These are phyloP conservation scores for Tipula lateralis DNA, from an alignment of 2,888 invertebrate species.

Conservation along the genomic window DNA sequence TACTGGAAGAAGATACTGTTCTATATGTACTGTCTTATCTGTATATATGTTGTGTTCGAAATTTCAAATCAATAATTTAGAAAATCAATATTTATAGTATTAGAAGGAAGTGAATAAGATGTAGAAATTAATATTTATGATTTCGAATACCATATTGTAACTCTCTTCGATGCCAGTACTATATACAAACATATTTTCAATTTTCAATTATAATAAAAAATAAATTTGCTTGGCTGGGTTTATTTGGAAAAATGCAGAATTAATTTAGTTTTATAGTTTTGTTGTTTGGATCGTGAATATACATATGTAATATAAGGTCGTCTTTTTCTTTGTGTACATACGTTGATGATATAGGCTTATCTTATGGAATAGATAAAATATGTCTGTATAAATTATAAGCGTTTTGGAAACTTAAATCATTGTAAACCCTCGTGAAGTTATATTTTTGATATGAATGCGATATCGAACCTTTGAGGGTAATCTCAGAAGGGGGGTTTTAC, in stretches of 20 bases:
- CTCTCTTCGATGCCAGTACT: neutral
- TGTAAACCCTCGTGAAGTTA: no score
- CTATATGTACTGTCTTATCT: neutral
- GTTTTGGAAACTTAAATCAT: no score
- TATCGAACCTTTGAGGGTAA: no score
- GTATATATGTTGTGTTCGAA: neutral
- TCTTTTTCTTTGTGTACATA: neutral
- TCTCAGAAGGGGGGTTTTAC: no score
- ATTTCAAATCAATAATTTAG: constrained; percentile 20
- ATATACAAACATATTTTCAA: neutral
- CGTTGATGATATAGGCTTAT: neutral
- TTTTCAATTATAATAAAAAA: constrained; percentile 20
- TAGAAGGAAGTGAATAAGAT: neutral
- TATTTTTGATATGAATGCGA: no score
- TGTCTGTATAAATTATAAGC: neutral
- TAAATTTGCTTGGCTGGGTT: neutral
- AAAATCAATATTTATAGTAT: constrained; percentile 11
- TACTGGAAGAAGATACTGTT: neutral
- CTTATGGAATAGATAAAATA: no score
- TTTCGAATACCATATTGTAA: neutral
- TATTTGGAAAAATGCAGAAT: neutral
- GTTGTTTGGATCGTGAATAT: neutral
- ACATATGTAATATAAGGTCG: neutral
- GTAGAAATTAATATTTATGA: constrained; percentile 11
- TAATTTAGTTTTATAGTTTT: constrained; percentile 9